These are phyloP conservation scores for Ramazzottius varieornatus DNA, from an alignment of 2,888 invertebrate genomes.

Conservation along the genomic window DNA sequence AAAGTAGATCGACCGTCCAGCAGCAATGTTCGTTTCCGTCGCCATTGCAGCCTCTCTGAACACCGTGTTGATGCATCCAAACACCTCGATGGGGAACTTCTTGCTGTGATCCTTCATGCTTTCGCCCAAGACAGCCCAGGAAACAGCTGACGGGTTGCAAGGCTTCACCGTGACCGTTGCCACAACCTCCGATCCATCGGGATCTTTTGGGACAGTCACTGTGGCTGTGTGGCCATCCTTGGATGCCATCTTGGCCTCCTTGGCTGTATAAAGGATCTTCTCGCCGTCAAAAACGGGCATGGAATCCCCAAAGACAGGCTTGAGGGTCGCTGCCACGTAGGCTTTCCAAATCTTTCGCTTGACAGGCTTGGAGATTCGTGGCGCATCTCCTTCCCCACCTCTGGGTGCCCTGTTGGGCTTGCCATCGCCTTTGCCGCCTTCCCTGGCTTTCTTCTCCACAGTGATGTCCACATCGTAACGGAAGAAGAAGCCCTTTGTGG, in stretches of 20 bases:
- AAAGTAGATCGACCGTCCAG: background rate
- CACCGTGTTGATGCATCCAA: background rate
- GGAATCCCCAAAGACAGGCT: background rate
- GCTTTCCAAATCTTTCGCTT: too few relatives aligned
- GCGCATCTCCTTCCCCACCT: too few relatives aligned
- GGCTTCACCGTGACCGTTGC: background rate
- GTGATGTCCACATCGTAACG: too few relatives aligned
- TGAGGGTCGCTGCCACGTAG: constrained; percentile 25
- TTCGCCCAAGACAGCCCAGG: background rate
- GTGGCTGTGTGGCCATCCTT: background rate
- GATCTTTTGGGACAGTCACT: background rate
- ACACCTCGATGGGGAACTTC: background rate
- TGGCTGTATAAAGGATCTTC: constrained; percentile 9
- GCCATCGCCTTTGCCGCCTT: too few relatives aligned
- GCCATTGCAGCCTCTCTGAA: background rate
- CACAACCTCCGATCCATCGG: background rate
- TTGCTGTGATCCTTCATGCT: background rate
- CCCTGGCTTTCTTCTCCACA: too few relatives aligned
- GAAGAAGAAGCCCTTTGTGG: too few relatives aligned
- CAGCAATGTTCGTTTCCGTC: background rate
- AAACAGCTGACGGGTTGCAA: background rate
- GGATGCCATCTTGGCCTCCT: constrained; percentile 4
- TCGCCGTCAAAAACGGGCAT: constrained; percentile 9
- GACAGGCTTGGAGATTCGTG: too few relatives aligned
- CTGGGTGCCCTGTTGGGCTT: too few relatives aligned